Evolutionary conservation across 2,113 vertebrate genomes (phyloP).

Genomic region (Halcyon senegalensis): DNA sequence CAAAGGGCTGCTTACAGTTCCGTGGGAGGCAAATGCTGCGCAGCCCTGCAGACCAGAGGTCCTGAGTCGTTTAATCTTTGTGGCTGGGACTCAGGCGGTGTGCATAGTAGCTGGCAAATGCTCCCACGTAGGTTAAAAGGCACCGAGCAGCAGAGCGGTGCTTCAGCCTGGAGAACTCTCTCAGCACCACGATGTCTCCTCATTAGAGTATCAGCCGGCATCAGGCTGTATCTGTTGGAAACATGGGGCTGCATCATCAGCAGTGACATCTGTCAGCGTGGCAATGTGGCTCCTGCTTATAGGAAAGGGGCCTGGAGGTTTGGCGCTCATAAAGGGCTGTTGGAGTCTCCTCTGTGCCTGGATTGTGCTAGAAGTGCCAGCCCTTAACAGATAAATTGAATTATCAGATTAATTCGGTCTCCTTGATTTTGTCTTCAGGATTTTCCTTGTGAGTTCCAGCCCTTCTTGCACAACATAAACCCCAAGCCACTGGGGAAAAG

Average conservation of each 20-base stretch:
- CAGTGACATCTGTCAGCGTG: conserved; percentile 12
- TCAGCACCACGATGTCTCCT: neutral
- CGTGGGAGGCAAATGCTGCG: neutral
- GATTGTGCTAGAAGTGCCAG: conserved; percentile 20
- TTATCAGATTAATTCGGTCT: neutral
- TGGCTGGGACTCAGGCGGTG: neutral
- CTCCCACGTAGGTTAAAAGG: neutral
- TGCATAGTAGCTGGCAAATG: neutral
- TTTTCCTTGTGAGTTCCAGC: neutral
- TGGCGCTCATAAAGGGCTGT: neutral
- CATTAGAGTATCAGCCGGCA: neutral
- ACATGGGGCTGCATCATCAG: neutral
- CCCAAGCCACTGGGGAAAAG: neutral
- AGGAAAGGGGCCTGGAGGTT: neutral
- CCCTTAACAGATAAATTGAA: neutral
- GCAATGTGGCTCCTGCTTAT: neutral
- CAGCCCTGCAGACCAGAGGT: neutral
- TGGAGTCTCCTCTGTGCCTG: neutral
- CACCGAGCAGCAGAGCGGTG: neutral
- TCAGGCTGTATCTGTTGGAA: conserved; percentile 28
- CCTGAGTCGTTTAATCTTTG: neutral
- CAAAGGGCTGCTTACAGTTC: neutral
- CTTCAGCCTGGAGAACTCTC: neutral
- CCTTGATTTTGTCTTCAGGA: neutral
- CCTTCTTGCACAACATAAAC: neutral